These are phyloP conservation scores for Drosophila simulans DNA, from an alignment of 1,140 invertebrate genomes.

Conservation along the genomic window DNA sequence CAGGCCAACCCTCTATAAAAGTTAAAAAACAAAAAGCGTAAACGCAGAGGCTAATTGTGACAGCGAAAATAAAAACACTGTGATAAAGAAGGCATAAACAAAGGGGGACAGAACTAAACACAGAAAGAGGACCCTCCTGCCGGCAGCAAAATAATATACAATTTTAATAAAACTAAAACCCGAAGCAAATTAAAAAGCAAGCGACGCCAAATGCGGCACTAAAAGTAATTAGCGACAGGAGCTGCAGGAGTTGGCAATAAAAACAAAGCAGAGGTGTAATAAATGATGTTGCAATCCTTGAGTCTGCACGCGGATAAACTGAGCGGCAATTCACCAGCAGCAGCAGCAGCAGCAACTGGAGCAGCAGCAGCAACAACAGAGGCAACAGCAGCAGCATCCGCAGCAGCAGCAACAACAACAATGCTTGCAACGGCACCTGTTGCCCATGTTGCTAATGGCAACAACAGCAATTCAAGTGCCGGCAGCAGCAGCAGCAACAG, in stretches of 20 bases:
- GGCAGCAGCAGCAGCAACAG: constrained; percentile 34
- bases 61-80: constrained; percentile 62
- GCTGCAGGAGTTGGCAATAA: constrained; percentile 39
- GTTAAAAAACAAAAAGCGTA: constrained; percentile 10
- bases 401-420: constrained; percentile 40
- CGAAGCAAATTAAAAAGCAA: constrained; percentile 72
- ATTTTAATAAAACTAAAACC: constrained; percentile 80
- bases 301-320: constrained; percentile 80
- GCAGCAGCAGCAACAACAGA: constrained; percentile 20
- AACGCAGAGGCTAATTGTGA: constrained; percentile 50
- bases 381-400: constrained; percentile 14
- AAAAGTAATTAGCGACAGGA: constrained; percentile 71
- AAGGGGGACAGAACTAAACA: constrained; percentile 29
- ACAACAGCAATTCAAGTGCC: constrained; percentile 67
- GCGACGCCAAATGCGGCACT: constrained; percentile 72
- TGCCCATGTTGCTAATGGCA: constrained; percentile 76
- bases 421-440: constrained; percentile 71
- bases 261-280: constrained; percentile 59
- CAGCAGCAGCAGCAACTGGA: constrained; percentile 33
- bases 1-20: constrained; percentile 6
- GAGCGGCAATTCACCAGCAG: constrained; percentile 61
- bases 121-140: constrained; percentile 16
- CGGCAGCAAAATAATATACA: constrained; percentile 67
- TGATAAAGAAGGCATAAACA: constrained; percentile 65
- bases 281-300: constrained; percentile 84